phyloP scores from a whole-genome alignment of 2,888 invertebrate species.

The Monochamus alternatus region DNA sequence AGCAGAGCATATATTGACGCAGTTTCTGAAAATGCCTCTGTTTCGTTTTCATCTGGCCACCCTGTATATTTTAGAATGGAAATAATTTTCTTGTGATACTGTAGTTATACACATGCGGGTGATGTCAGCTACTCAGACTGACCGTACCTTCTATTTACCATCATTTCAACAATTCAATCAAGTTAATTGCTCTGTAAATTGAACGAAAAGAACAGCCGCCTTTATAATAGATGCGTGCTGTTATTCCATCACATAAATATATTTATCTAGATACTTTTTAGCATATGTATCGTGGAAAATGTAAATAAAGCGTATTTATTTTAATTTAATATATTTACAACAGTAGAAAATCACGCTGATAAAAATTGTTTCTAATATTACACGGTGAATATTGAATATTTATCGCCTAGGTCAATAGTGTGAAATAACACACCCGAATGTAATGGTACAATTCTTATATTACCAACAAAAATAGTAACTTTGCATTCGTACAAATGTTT shows the following conservation, averaged over 20 bases:
- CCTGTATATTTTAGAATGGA: conserved; percentile 26
- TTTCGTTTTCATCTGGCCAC: too few relatives aligned
- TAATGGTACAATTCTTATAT: too few relatives aligned
- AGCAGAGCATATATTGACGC: too few relatives aligned
- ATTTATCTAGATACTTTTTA: background rate
- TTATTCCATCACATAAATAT: background rate
- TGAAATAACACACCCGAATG: too few relatives aligned
- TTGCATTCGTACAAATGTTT: too few relatives aligned
- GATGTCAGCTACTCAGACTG: conserved; percentile 41
- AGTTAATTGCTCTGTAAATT: conserved; percentile 28
- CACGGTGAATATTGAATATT: too few relatives aligned
- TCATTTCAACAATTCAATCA: conserved; percentile 34
- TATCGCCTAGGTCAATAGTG: too few relatives aligned
- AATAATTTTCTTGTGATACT: conserved; percentile 27
- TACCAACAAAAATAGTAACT: too few relatives aligned
- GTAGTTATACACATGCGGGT: conserved; percentile 40
- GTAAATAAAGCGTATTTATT: background rate
- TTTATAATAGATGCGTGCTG: background rate
- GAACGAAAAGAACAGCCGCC: background rate
- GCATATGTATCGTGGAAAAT: background rate
- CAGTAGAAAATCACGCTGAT: too few relatives aligned
- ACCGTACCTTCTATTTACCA: conserved; percentile 21
- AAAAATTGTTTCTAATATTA: too few relatives aligned
- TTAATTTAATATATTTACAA: background rate
- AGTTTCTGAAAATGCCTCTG: too few relatives aligned